Evolutionary conservation across 2,113 vertebrate species (phyloP), one percentile per base, ranked within the genome.

Genomic region (Candoia aspera): DNA sequence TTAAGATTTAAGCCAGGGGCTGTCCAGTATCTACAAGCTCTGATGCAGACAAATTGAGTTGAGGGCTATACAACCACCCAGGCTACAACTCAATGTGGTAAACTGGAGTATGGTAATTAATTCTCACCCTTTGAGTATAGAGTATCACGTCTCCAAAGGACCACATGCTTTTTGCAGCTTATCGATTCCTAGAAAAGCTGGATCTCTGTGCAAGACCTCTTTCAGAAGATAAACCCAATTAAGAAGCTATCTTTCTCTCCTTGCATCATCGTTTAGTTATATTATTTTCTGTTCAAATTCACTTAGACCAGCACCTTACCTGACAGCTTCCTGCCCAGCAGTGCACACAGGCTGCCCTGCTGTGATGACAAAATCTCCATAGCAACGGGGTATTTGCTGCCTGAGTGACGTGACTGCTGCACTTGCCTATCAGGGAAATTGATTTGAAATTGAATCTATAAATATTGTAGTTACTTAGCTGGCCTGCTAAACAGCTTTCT

Each of bases 311-410:
- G 21, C 49, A 60, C 64, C 90, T 92, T 89, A 89, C 73, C 91
- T 86, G 68, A 86, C 92, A 88, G 57, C 73, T 88, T 87, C 86
- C 55, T 93, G 23, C 42, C 85, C 3, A 62, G 93, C 90, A 60
- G 90, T 33, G 87, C 90, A 92, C 92, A 90, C 89, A 92, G 58
- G 29, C 26, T 54, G 84, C 90, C 88, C 73, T 89, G 90, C 90
- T 85, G 53, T 3, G 53, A 93, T 85, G 92, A 89, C 92, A 96
- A 94, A 91, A 92, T 91, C 94, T 88, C 95, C 95, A 94, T 95
- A 91, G 96, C 92, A 96, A 97, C 95, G 68, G 87, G 55, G 55
- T 64, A 60, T 92, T 94, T 95, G 86, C 91, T 83, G 79, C 90
- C 62, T 85, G 90, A 93, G 87, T 84, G 85, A 86, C 64, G 29